These are phyloP conservation scores for Megathymus violae DNA, from an alignment of 1,140 invertebrate species.

Conservation along the genomic window DNA sequence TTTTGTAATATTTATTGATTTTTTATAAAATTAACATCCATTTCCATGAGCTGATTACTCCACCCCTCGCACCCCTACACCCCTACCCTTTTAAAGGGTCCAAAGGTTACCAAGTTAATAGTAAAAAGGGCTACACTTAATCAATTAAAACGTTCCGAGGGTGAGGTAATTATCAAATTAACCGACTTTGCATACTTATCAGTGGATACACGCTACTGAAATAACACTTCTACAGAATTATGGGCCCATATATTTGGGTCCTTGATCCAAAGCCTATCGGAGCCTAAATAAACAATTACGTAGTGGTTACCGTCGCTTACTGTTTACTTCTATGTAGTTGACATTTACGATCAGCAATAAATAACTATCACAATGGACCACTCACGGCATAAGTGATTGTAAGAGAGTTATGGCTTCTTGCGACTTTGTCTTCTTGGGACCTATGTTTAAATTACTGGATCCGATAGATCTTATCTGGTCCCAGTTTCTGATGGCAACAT, in stretches of 20 bases:
- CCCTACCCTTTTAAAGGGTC: no score
- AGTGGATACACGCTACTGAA: not conserved
- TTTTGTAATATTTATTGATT: no score
- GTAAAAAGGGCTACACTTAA: not conserved
- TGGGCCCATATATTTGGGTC: constrained; percentile 28
- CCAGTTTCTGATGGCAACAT: no score
- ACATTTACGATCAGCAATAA: constrained; percentile 31
- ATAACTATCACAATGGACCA: constrained; percentile 30
- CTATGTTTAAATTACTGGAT: not conserved
- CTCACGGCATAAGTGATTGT: constrained; percentile 17
- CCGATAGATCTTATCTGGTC: no score
- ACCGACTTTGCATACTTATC: constrained; percentile 21
- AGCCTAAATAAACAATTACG: constrained; percentile 33
- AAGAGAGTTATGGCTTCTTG: no score
- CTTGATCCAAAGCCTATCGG: constrained; percentile 30
- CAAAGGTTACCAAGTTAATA: no score
- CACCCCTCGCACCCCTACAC: no score
- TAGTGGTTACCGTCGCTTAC: constrained; percentile 28
- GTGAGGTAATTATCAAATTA: not conserved
- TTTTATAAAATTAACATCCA: no score
- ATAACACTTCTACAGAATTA: constrained; percentile 27
- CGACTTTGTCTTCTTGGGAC: not conserved
- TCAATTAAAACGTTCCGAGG: not conserved
- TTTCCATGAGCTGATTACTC: no score
- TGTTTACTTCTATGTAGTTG: constrained; percentile 26